Base-by-base conservation (phyloP, 2,888 invertebrate species). In the Sceliomorpha sp. region DNA sequence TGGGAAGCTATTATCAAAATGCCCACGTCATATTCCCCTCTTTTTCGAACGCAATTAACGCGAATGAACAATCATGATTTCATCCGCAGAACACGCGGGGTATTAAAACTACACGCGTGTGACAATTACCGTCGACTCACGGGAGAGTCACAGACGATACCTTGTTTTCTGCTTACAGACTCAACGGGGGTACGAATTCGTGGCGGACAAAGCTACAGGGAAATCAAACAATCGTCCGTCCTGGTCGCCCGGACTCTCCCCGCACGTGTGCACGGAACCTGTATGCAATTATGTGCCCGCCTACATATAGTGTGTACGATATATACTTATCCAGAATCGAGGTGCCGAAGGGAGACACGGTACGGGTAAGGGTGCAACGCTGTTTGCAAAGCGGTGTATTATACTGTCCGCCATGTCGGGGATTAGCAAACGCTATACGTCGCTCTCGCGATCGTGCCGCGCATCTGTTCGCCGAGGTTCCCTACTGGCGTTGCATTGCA, bases 341-440 rank as follows among this genome's bases (percentile, higher is more conserved):
- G 70, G 64, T 67, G 68, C 64, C 55, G 70, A 70, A 60, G 70
- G 72, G 68, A 56, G 56, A 56, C 55, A 62, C 50, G 66, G 48
- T 53, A 69, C 40, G 68, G n/a, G 66, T 60, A 67, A 67, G 59
- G 70, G 62, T 56, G 67, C 67, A 70, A 70, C 69, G 76, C 73
- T 82, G 79, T 85, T 85, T 85, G 86, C 83, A 81, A 84, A 85
- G 86, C 83, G 82, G 80, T 83, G 85, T 84, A 85, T 85, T 85
- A 86, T 85, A 84, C 84, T 81, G 85, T 86, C 84, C 83, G 84
- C 79, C 81, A 84, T 84, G 86, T 84, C 75, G 82, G 79, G 85
- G 86, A 86, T 85, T 85, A 86, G 83, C 85, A 86, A 86, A 85
- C 83, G 84, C 83, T 81, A 84, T 85, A 85, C 85, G 82, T 85